Evolutionary conservation across 2,113 vertebrate species (phyloP), one percentile per base, ranked within the genome.

Genomic region (Tachuris rubrigastra): DNA sequence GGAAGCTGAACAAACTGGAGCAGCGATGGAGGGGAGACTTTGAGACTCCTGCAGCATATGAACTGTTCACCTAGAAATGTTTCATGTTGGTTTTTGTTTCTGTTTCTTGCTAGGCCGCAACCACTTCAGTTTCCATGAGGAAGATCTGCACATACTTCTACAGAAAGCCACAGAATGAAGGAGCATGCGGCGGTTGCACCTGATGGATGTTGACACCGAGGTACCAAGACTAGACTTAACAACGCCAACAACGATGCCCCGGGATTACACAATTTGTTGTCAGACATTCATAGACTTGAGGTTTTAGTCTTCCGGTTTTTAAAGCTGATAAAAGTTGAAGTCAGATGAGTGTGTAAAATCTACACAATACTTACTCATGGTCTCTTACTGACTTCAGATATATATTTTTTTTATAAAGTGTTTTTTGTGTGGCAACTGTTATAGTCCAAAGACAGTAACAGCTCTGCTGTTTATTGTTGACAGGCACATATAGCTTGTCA

Each of bases 61-160:
- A 84, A n/a, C 19, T 53, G 41, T 76, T 92, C 84, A 81, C 31
- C 52, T 33, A 31, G 31, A 49, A 62, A 27, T 0, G 1, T 77
- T 86, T 84, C 9, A 12, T 53, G n/a, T 56, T 69, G 17, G 1
- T 49, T 73, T 89, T 62, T 22, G 2, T 19, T 85, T 75, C 50
- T 62, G 30, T 69, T 71, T 95, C 91, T 84, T 97, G 24, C 94
- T 87, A 99, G 98, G 96, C 95, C 85, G 87, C 94, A 83, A 88
- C 95, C 72, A 98, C 98, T n/a, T 98, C 98, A 25, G 95, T 95
- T 76, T 98, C 97, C 91, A 99, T 98, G 98, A 99, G 99, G 97
- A 99, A 99, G 97, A 99, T 99, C 95, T 99, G 98, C 74, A 98
- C 98, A 0, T 99, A 99, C 96, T 99, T 99, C 91, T 97, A 97